These are phyloP conservation scores for Neosilurus hyrtlii DNA, from an alignment of 2,797 vertebrate genomes.

Conservation along the genomic window DNA sequence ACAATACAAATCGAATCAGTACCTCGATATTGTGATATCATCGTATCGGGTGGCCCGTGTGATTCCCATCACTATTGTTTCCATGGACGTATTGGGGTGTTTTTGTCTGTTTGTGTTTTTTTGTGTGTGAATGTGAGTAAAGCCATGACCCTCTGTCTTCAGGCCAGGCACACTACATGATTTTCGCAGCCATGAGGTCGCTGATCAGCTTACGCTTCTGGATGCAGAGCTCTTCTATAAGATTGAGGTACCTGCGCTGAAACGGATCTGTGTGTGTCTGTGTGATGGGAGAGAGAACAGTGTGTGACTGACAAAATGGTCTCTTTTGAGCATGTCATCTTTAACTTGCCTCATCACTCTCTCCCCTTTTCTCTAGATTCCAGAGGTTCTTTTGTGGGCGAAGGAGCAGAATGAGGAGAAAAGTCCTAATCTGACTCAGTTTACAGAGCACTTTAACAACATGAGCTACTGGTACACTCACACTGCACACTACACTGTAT, in stretches of 20 bases:
- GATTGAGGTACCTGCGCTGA: slow-evolving; percentile 79
- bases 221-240: slow-evolving; percentile 98
- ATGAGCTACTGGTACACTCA: slow-evolving; percentile 95
- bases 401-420: slow-evolving; percentile 99
- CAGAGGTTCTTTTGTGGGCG: slow-evolving; percentile 96
- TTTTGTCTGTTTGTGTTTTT: no score
- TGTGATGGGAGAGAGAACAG: neutral
- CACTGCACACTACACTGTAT: neutral
- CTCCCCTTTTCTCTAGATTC: slow-evolving; percentile 77
- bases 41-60: no score
- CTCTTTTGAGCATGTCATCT: neutral
- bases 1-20: no score
- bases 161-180: slow-evolving; percentile 97
- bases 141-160: slow-evolving; percentile 42
- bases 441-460: slow-evolving; percentile 99
- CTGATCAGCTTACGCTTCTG: slow-evolving; percentile 94
- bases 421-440: slow-evolving; percentile 97
- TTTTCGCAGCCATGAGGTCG: slow-evolving; percentile 97
- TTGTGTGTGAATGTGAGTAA: neutral
- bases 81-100: no score
- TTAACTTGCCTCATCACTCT: neutral
- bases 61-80: no score
- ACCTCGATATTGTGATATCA: no score
- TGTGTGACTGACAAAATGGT: neutral
- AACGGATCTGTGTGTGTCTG: neutral